Percentiles rank a stretch among this genome's conserved stretches.
Evolutionary conservation across 2,797 vertebrate genomes (phyloP).

Genomic region (Myiothlypis chrysogaster): DNA sequence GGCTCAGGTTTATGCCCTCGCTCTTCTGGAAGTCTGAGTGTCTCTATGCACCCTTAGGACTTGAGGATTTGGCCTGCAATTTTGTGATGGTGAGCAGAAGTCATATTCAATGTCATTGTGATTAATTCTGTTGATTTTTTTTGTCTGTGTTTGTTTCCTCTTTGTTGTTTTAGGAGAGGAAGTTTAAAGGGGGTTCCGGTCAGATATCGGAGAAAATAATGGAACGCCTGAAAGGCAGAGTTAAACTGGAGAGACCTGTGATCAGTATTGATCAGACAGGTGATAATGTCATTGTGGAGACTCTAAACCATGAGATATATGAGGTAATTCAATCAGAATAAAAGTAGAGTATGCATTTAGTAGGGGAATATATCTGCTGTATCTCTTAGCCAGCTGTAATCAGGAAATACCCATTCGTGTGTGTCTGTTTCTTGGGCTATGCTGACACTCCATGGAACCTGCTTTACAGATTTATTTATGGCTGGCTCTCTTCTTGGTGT

Average conservation of each 20-base stretch:
- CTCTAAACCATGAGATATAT: conserved; percentile 75
- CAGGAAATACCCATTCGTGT: conserved; percentile 2
- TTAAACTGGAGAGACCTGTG: conserved; percentile 77
- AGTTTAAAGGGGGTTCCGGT: conserved; percentile 80
- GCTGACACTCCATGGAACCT: not conserved
- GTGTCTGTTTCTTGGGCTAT: not conserved
- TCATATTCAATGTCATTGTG: not conserved
- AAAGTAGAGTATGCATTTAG: conserved; percentile 36
- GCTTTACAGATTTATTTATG: conserved; percentile 29
- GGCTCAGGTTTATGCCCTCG: not conserved
- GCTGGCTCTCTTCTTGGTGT: not conserved
- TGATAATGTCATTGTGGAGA: conserved; percentile 74
- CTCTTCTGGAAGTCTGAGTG: not conserved
- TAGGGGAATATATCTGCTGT: conserved; percentile 9
- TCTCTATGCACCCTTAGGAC: not conserved
- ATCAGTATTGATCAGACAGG: conserved; percentile 75
- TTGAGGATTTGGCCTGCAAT: not conserved
- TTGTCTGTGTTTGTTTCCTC: not conserved
- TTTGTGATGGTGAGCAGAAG: not conserved
- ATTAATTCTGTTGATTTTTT: not conserved
- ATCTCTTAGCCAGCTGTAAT: conserved; percentile 54
- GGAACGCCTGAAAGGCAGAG: conserved; percentile 69
- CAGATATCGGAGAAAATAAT: conserved; percentile 79
- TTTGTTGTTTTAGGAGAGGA: conserved; percentile 75
- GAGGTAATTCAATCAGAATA: conserved; percentile 73